Evolutionary conservation across 2,797 vertebrate species (phyloP).

Genomic region (Hipposideros larvatus): DNA sequence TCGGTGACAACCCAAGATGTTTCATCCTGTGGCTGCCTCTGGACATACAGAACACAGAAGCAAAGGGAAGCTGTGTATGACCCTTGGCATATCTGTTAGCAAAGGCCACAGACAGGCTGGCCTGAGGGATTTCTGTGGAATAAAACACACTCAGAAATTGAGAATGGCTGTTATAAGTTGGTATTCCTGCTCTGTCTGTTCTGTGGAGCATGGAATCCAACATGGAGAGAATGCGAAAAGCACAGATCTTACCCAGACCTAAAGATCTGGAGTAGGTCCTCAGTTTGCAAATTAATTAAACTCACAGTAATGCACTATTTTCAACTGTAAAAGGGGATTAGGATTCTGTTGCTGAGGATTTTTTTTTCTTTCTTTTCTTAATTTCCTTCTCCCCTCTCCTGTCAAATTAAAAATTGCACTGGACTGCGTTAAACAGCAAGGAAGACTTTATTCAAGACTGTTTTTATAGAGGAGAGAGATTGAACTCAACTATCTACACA

Average conservation of each 20-base stretch:
- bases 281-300: background rate
- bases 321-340: background rate
- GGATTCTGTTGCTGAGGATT: background rate
- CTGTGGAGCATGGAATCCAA: background rate
- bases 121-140: background rate
- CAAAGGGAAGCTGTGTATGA: background rate
- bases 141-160: slow-evolving; percentile 35
- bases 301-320: rapidly evolving
- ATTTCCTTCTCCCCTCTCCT: background rate
- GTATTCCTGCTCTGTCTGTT: background rate
- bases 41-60: background rate
- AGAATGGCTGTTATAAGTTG: background rate
- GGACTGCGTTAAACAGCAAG: background rate
- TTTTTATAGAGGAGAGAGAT: background rate
- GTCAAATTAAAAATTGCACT: background rate
- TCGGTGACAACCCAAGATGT: background rate
- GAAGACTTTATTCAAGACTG: background rate
- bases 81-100: background rate
- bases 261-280: background rate
- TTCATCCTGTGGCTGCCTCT: background rate
- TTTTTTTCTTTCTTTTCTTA: background rate
- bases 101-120: background rate
- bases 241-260: rapidly evolving
- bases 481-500: background rate
- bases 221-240: rapidly evolving